A percentile compares a stretch with the other conserved stretches of the same genome.
phyloP scores from a whole-genome alignment of 2,888 invertebrate species.

The Erebia epiphron region DNA sequence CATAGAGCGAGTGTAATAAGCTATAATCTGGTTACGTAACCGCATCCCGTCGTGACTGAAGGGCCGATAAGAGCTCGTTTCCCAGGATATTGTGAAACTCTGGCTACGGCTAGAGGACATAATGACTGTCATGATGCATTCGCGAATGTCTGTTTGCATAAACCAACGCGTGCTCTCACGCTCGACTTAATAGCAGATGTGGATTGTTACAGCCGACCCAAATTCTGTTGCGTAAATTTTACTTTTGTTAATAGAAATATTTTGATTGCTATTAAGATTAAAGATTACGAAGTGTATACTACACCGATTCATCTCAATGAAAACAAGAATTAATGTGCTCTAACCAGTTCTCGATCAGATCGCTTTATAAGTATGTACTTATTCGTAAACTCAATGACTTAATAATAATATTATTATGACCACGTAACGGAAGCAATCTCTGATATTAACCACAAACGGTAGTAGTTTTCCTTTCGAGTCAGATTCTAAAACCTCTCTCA shows the following conservation, averaged over 20 bases:
- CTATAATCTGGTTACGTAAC: constrained; percentile 67
- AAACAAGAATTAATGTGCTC: constrained; percentile 4
- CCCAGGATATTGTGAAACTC: constrained; percentile 68
- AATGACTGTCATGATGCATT: constrained; percentile 67
- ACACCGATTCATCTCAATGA: constrained; percentile 1
- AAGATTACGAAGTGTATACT: constrained; percentile 33
- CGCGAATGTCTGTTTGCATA: constrained; percentile 69
- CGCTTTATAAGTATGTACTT: neutral
- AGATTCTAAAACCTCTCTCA: too few relatives aligned
- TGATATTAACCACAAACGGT: too few relatives aligned
- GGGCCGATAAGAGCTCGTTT: constrained; percentile 56
- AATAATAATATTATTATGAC: too few relatives aligned
- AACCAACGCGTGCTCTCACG: constrained; percentile 62
- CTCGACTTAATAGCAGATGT: constrained; percentile 60
- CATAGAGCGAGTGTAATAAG: constrained; percentile 61
- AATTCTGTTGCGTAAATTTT: constrained; percentile 45
- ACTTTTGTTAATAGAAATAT: constrained; percentile 39
- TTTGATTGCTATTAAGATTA: constrained; percentile 36
- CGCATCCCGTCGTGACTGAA: constrained; percentile 72
- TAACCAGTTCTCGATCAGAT: constrained; percentile 6
- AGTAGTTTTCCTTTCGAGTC: too few relatives aligned
- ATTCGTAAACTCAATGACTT: neutral
- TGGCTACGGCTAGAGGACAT: constrained; percentile 50
- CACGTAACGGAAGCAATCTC: too few relatives aligned
- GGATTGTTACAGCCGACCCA: constrained; percentile 43